A percentile compares a stretch with the other conserved stretches of the same genome.
Conservation (phyloP, 2,797 vertebrate genomes). For the Delichon dasypus region DNA sequence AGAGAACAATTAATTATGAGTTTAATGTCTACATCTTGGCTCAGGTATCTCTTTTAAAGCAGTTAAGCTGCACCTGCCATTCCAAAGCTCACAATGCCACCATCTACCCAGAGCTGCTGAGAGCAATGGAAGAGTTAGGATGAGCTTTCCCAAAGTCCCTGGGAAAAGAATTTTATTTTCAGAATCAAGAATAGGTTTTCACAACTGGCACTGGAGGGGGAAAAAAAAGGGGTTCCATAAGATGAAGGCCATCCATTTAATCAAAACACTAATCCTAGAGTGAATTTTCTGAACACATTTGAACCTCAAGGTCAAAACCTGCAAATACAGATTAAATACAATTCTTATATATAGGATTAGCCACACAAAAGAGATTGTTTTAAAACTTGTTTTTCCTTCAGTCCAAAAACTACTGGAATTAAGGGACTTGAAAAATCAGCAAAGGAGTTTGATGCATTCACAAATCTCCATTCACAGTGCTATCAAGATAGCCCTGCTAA, state of each 20-base stretch:
- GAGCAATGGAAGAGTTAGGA: neutral
- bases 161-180: neutral
- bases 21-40: neutral
- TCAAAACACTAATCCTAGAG: neutral
- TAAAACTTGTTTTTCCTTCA: neutral
- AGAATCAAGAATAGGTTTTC: neutral
- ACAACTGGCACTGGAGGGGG: neutral
- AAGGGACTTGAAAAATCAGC: neutral
- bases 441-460: neutral
- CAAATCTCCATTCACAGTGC: neutral
- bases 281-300: neutral
- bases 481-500: neutral
- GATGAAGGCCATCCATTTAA: neutral
- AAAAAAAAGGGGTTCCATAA: neutral
- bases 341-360: neutral
- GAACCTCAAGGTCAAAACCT: neutral
- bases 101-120: neutral
- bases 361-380: neutral
- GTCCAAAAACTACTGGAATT: neutral
- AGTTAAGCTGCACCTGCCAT: neutral
- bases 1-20: neutral
- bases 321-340: neutral
- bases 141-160: neutral
- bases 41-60: neutral
- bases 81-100: neutral